Conservation (phyloP, 2,113 vertebrate genomes). For the Eclectus roratus region DNA sequence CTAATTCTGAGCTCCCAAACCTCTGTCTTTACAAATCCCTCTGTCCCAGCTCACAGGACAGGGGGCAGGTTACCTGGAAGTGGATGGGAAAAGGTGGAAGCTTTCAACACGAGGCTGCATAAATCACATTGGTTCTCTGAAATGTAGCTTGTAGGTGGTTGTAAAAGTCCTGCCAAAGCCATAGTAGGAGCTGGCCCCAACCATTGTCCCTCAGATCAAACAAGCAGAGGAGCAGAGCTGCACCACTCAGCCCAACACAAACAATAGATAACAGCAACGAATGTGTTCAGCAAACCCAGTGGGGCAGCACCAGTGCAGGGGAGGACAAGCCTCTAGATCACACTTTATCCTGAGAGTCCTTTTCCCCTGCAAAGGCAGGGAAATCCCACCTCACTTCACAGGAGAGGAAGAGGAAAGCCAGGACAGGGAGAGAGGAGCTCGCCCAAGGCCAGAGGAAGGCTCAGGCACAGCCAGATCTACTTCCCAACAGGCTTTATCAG, state of each 20-base stretch:
- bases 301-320: not conserved
- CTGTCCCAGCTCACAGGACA: fast-evolving
- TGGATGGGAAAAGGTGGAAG: fast-evolving
- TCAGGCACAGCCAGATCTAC: not conserved
- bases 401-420: not conserved
- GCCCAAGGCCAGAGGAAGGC: not conserved
- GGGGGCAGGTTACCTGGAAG: not conserved
- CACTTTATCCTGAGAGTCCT: not conserved
- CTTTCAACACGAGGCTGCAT: fast-evolving
- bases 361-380: not conserved
- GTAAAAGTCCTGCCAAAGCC: not conserved
- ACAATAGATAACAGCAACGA: not conserved
- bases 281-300: not conserved
- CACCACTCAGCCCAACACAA: not conserved
- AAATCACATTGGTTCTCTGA: fast-evolving
- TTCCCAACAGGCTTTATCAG: not conserved
- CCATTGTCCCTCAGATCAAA: not conserved
- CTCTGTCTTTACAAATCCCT: fast-evolving
- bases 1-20: not conserved
- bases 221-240: not conserved
- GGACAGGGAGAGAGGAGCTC: not conserved
- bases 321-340: not conserved
- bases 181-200: fast-evolving
- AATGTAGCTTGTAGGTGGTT: fast-evolving
- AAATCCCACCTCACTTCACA: not conserved